phyloP scores from a whole-genome alignment of 2,113 vertebrate genomes.

The Cathartes aura region DNA sequence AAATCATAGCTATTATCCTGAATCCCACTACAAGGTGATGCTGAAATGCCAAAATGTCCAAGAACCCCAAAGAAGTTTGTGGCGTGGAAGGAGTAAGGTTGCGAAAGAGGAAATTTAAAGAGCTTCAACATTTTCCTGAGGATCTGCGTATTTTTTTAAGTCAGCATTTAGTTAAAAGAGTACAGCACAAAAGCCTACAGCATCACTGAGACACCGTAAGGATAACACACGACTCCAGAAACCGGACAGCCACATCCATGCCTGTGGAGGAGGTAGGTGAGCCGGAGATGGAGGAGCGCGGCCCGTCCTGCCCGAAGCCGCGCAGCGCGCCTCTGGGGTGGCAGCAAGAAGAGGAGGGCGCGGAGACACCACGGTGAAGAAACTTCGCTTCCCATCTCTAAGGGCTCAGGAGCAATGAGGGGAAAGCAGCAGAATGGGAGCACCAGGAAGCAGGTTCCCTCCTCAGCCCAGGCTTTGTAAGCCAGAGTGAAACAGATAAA shows the following conservation, averaged over 20 bases:
- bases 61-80: background rate
- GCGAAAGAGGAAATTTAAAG: background rate
- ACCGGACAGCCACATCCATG: background rate
- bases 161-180: background rate
- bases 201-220: background rate
- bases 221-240: background rate
- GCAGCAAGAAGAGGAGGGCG: background rate
- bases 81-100: background rate
- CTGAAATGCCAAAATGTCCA: conserved; percentile 1
- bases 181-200: background rate
- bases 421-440: background rate
- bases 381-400: conserved; percentile 3
- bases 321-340: background rate
- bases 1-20: background rate
- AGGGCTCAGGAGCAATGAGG: background rate
- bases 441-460: background rate
- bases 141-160: background rate
- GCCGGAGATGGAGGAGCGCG: rapidly evolving
- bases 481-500: background rate
- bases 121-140: conserved; percentile 16
- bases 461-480: background rate
- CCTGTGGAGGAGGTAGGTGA: background rate
- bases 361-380: background rate
- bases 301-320: background rate
- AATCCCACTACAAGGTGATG: background rate